A percentile compares a stretch with the other conserved stretches of the same genome.
Evolutionary conservation across 2,888 invertebrate species (phyloP).

Genomic region (Spodoptera littoralis): DNA sequence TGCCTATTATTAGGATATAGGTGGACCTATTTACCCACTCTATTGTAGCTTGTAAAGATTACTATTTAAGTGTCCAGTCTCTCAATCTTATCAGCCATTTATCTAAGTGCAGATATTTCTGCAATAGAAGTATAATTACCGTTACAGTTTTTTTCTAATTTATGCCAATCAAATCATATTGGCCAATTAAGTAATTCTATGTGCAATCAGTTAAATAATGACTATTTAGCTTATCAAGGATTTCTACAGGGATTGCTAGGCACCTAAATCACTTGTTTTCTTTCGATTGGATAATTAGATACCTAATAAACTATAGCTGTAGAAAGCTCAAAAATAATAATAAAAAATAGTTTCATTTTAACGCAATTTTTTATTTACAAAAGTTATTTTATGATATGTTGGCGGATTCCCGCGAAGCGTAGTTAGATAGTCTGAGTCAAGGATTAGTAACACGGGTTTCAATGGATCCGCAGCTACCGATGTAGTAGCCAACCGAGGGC

Average conservation of each 20-base stretch:
- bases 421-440: conserved; percentile 90
- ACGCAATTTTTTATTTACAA: conserved; percentile 56
- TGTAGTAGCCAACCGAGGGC: conserved; percentile 85
- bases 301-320: no score
- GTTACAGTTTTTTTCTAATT: not conserved
- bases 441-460: conserved; percentile 85
- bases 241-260: not conserved
- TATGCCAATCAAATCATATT: conserved; percentile 2
- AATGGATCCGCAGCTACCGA: conserved; percentile 87
- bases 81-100: conserved; percentile 9
- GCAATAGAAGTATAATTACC: not conserved
- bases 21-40: not conserved
- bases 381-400: conserved; percentile 76
- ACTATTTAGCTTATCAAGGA: not conserved
- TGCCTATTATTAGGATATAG: conserved; percentile 21
- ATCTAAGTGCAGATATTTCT: not conserved
- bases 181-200: conserved; percentile 4
- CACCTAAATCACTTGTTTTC: no score
- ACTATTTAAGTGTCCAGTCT: not conserved
- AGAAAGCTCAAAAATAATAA: no score
- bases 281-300: no score
- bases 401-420: conserved; percentile 83
- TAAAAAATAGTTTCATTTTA: not conserved
- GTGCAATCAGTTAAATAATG: conserved; percentile 13
- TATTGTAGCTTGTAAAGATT: not conserved